Evolutionary conservation across 2,113 vertebrate genomes (phyloP).

Genomic region (Plecotus auritus): DNA sequence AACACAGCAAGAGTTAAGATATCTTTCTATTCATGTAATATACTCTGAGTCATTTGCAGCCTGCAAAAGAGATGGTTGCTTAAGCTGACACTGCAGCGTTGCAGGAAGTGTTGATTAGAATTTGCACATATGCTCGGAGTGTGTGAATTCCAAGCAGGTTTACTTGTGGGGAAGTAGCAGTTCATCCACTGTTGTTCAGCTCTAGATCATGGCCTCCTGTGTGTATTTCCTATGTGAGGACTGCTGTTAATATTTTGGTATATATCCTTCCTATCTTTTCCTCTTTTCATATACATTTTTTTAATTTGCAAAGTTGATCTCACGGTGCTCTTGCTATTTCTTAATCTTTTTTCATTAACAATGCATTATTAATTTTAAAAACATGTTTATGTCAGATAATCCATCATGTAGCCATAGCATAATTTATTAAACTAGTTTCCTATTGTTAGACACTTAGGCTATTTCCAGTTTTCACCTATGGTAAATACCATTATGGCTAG

Average conservation of each 20-base stretch:
- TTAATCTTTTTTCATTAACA: neutral
- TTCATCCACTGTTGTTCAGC: neutral
- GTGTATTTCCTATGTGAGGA: neutral
- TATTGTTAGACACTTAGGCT: neutral
- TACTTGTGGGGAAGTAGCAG: neutral
- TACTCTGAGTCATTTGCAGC: neutral
- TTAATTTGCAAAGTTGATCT: conserved; percentile 37
- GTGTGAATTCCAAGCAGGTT: neutral
- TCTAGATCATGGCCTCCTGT: neutral
- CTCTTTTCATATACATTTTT: neutral
- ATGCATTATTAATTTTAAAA: neutral
- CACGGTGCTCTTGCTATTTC: neutral
- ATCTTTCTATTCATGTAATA: neutral
- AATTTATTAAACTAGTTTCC: neutral
- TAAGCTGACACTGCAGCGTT: neutral
- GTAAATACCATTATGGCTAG: neutral
- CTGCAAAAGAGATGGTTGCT: neutral
- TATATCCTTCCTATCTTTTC: neutral
- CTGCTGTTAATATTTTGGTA: neutral
- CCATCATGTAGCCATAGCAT: neutral
- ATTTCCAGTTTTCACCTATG: neutral
- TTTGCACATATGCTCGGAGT: neutral
- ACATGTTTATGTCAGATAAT: neutral
- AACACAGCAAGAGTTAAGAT: neutral
- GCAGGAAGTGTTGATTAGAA: conserved; percentile 15